phyloP scores from a whole-genome alignment of 1,140 invertebrate species.

The Sipha flava region DNA sequence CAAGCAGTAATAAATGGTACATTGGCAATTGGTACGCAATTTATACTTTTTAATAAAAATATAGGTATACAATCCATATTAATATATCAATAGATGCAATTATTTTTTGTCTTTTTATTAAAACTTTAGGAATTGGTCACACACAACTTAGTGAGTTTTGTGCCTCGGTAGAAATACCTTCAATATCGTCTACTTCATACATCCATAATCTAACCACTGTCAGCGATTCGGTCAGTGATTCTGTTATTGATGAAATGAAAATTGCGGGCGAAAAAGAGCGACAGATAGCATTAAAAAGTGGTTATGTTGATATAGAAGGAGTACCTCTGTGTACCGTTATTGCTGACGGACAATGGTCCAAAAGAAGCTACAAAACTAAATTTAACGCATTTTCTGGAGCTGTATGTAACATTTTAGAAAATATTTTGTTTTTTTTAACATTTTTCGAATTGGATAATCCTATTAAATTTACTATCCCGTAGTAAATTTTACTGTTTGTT shows the following conservation, averaged over 20 bases:
- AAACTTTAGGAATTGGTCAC: background rate
- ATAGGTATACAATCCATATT: background rate
- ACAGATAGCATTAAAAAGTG: constrained; percentile 26
- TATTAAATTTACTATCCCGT: background rate
- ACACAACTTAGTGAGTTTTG: background rate
- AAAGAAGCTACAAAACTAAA: constrained; percentile 40
- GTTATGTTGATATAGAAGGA: constrained; percentile 34
- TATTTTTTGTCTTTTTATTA: background rate
- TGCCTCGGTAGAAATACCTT: background rate
- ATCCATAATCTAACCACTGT: background rate
- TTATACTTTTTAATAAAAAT: background rate
- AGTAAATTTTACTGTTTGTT: background rate
- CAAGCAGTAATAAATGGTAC: background rate
- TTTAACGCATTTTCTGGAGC: constrained; percentile 39
- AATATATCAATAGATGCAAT: no score
- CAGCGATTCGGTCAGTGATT: background rate
- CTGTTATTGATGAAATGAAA: constrained; percentile 19
- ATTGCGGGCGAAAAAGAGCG: constrained; percentile 36
- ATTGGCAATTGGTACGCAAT: background rate
- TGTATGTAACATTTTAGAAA: constrained; percentile 24
- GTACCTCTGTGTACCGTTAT: constrained; percentile 39
- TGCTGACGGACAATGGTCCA: constrained; percentile 40
- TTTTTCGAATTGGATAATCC: background rate
- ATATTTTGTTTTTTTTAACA: no score
- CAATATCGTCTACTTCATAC: background rate